Percentiles rank a stretch among this genome's conserved stretches.
Evolutionary conservation across 2,113 vertebrate genomes (phyloP).

Genomic region (Tupaia chinensis): DNA sequence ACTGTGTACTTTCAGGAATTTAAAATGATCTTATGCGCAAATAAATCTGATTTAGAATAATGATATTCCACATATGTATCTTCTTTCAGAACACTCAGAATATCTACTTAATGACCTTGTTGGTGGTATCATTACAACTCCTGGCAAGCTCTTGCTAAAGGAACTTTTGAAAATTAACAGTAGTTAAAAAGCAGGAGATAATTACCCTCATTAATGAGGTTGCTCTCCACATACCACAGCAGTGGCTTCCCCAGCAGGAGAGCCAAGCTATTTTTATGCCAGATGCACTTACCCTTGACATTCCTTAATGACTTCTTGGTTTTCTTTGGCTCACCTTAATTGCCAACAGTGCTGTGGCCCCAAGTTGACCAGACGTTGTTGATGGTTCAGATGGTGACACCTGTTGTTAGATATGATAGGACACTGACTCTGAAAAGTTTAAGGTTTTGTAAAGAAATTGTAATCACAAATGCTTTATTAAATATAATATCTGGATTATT

Average conservation of each 20-base stretch:
- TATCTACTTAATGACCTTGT: slow-evolving; percentile 62
- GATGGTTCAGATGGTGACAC: neutral
- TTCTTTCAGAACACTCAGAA: neutral
- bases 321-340: slow-evolving; percentile 82
- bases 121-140: slow-evolving; percentile 62
- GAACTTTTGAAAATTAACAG: slow-evolving; percentile 82
- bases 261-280: slow-evolving; percentile 80
- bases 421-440: neutral
- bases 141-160: slow-evolving; percentile 77
- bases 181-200: slow-evolving; percentile 86
- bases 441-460: slow-evolving; percentile 24
- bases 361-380: slow-evolving; percentile 30
- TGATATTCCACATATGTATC: neutral
- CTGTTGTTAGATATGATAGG: neutral
- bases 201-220: slow-evolving; percentile 87
- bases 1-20: neutral
- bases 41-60: neutral
- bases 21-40: neutral
- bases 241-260: slow-evolving; percentile 85
- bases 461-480: neutral
- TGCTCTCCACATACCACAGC: slow-evolving; percentile 82
- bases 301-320: slow-evolving; percentile 86
- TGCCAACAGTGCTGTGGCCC: slow-evolving; percentile 16
- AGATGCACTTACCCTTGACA: slow-evolving; percentile 84
- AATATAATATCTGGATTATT: neutral